Conservation (phyloP, 2,888 invertebrate species). For the Sycophila texana region DNA sequence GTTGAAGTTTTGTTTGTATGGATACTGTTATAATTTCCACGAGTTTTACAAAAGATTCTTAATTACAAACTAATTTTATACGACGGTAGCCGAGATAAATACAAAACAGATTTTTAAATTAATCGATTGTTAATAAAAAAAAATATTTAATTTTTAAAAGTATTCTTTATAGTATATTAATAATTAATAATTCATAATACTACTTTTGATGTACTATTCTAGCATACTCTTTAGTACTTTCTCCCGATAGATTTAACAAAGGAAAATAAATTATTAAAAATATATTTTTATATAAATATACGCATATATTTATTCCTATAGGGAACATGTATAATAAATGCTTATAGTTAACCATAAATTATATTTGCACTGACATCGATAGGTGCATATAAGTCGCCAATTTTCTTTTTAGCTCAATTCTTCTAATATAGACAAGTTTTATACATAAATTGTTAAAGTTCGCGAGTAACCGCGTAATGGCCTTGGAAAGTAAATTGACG, state of each 20-base stretch:
- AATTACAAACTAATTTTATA: too few relatives aligned
- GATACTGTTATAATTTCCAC: too few relatives aligned
- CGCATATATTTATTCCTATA: slow-evolving; percentile 34
- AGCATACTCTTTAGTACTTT: neutral
- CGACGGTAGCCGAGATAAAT: too few relatives aligned
- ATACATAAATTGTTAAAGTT: slow-evolving; percentile 22
- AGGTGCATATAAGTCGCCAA: slow-evolving; percentile 30
- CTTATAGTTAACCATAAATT: slow-evolving; percentile 36
- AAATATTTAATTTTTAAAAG: neutral
- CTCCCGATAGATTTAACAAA: neutral
- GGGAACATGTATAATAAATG: slow-evolving; percentile 40
- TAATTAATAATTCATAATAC: too few relatives aligned
- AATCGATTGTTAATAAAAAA: too few relatives aligned
- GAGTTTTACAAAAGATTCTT: too few relatives aligned
- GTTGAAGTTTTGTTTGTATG: too few relatives aligned
- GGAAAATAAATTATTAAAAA: neutral
- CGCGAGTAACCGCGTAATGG: slow-evolving; percentile 15
- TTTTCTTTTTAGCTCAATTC: slow-evolving; percentile 29
- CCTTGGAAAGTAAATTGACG: slow-evolving; percentile 28
- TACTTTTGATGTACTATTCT: neutral
- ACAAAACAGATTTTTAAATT: neutral
- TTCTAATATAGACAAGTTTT: slow-evolving; percentile 10
- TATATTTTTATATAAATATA: slow-evolving; percentile 46
- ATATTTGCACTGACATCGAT: slow-evolving; percentile 40
- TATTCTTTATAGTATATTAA: neutral